Conservation (phyloP, 2,113 vertebrate genomes). For the Platichthys stellatus region DNA sequence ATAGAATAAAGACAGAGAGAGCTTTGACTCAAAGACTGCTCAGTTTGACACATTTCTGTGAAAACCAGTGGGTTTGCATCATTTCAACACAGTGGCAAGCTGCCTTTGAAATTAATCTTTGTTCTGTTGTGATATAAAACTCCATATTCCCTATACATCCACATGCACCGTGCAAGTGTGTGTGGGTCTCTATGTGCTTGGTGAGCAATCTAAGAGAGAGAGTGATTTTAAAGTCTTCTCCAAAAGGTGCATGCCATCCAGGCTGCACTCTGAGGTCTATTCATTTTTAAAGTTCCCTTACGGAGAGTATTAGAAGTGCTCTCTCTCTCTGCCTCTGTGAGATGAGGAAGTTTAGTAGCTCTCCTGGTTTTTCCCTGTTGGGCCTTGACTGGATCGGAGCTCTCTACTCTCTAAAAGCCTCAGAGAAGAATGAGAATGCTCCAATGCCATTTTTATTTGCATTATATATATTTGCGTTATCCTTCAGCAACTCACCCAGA, state of each 20-base stretch:
- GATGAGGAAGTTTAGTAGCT: conserved; percentile 47
- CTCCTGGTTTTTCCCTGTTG: conserved; percentile 32
- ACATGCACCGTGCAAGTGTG: conserved; percentile 56
- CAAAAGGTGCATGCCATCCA: conserved; percentile 55
- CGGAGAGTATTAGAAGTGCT: conserved; percentile 54
- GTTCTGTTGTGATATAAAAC: conserved; percentile 53
- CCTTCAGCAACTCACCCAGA: conserved; percentile 52
- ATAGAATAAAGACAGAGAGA: conserved; percentile 57
- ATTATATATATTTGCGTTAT: conserved; percentile 33
- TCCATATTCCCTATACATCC: conserved; percentile 57
- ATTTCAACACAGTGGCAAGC: conserved; percentile 62
- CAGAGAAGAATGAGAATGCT: conserved; percentile 20
- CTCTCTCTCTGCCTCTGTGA: conserved; percentile 45
- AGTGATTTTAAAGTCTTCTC: conserved; percentile 40
- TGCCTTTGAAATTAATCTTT: conserved; percentile 70
- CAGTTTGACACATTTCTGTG: conserved; percentile 71
- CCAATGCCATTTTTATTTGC: not conserved
- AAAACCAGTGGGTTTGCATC: conserved; percentile 69
- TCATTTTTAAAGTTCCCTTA: conserved; percentile 75
- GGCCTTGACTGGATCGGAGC: conserved; percentile 22
- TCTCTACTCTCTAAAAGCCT: conserved; percentile 62
- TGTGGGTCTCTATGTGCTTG: conserved; percentile 58
- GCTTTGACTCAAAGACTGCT: conserved; percentile 65
- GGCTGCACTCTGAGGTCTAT: conserved; percentile 69
- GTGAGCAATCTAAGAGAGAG: conserved; percentile 43